Evolutionary conservation across 2,113 vertebrate genomes (phyloP).

Genomic region (Nyctibius bracteatus): DNA sequence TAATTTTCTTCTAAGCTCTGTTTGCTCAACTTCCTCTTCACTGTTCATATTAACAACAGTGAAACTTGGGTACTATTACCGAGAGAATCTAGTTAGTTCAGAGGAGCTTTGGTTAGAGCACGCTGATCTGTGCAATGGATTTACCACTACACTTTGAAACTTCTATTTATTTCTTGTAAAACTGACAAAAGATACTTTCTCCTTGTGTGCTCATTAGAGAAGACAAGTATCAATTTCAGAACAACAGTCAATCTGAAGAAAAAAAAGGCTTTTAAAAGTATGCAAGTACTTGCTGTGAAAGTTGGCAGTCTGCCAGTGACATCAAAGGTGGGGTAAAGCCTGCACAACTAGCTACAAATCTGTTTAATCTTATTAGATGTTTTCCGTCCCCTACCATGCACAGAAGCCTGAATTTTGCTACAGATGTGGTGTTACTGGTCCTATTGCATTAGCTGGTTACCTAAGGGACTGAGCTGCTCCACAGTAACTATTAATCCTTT

Average conservation of each 20-base stretch:
- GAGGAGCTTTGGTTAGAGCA: neutral
- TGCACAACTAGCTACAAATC: neutral
- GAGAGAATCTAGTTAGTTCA: neutral
- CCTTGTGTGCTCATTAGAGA: neutral
- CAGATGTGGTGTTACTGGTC: neutral
- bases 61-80: neutral
- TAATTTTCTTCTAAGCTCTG: neutral
- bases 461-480: neutral
- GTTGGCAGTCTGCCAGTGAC: neutral
- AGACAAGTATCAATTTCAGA: neutral
- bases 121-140: neutral
- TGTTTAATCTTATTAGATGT: neutral
- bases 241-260: neutral
- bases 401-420: neutral
- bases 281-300: neutral
- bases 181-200: neutral
- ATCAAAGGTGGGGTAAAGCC: neutral
- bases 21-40: neutral
- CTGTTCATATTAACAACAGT: neutral
- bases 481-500: constrained; percentile 24
- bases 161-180: neutral
- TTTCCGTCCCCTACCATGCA: neutral
- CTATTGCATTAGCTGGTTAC: neutral
- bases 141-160: neutral
- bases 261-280: neutral